These are phyloP conservation scores for Aspidoscelis tigris DNA, from an alignment of 2,113 vertebrate species.

Conservation along the genomic window DNA sequence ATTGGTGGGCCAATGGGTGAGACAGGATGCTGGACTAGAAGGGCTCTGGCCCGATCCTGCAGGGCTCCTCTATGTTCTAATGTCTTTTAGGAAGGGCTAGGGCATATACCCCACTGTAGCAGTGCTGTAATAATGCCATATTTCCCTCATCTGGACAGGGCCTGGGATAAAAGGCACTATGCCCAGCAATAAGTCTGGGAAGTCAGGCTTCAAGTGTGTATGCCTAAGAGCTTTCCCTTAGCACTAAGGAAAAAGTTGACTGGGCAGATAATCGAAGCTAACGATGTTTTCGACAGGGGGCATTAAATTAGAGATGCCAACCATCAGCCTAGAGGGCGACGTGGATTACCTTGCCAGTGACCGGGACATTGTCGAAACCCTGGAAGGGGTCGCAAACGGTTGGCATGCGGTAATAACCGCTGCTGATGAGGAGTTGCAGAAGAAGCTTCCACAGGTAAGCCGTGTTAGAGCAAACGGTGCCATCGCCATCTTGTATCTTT, in stretches of 20 bases:
- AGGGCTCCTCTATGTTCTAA: too few relatives aligned
- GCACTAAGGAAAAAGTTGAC: neutral
- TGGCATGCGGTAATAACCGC: constrained; percentile 88
- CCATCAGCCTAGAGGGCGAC: constrained; percentile 78
- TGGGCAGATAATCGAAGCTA: neutral
- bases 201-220: neutral
- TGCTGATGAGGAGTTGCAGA: constrained; percentile 79
- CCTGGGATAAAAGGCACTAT: too few relatives aligned
- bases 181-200: neutral
- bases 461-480: neutral
- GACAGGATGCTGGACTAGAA: too few relatives aligned
- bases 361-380: constrained; percentile 71
- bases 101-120: too few relatives aligned
- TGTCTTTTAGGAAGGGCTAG: too few relatives aligned
- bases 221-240: neutral
- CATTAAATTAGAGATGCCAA: constrained; percentile 84
- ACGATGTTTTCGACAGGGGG: constrained; percentile 68
- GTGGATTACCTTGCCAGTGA: constrained; percentile 68
- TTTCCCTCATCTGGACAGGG: too few relatives aligned
- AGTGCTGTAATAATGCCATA: too few relatives aligned
- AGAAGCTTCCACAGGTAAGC: constrained; percentile 86
- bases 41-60: too few relatives aligned
- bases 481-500: too few relatives aligned
- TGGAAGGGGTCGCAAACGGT: constrained; percentile 84
- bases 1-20: too few relatives aligned